Percentiles rank a stretch among this genome's conserved stretches.
These are phyloP conservation scores for Panagrolaimus sp. DNA, from an alignment of 1,140 invertebrate species.

Conservation along the genomic window DNA sequence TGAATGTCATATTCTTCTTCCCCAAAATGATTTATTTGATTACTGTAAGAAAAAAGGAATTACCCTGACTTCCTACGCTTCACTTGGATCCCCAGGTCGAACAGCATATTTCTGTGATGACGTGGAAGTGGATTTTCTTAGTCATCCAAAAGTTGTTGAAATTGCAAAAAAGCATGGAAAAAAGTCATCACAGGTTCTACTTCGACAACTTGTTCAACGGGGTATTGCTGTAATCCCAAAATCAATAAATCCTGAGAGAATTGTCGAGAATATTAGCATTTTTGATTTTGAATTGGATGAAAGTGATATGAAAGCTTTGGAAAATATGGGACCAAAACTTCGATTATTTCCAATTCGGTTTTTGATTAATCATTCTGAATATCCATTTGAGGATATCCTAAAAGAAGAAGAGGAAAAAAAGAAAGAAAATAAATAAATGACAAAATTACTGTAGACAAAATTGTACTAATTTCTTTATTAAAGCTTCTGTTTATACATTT, in stretches of 20 bases:
- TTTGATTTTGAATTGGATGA: conserved; percentile 27
- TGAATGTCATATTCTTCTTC: conserved; percentile 33
- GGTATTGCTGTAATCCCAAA: conserved; percentile 61
- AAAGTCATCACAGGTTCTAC: conserved; percentile 66
- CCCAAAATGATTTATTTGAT: conserved; percentile 26
- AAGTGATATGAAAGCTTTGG: conserved; percentile 19
- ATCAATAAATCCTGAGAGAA: conserved; percentile 54
- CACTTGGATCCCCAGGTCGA: conserved; percentile 58
- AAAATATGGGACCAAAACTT: neutral
- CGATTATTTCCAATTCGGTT: neutral
- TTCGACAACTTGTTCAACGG: conserved; percentile 35
- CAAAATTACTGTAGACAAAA: too few relatives aligned
- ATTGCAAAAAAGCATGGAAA: conserved; percentile 66
- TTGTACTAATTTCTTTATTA: too few relatives aligned
- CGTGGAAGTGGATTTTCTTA: conserved; percentile 54
- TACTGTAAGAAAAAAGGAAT: conserved; percentile 52
- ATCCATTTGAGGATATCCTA: neutral
- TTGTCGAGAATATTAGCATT: conserved; percentile 56
- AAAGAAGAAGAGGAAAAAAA: too few relatives aligned
- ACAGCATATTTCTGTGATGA: neutral
- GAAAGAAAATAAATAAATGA: too few relatives aligned
- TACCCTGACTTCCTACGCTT: conserved; percentile 56
- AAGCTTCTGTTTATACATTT: too few relatives aligned
- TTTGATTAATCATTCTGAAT: neutral
- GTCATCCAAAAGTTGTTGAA: conserved; percentile 65